A percentile compares a stretch with the other conserved stretches of the same genome.
phyloP scores from a whole-genome alignment of 30 jellyfish, hydroid and myxozoan genomes.

The Turritopsis rubra region DNA sequence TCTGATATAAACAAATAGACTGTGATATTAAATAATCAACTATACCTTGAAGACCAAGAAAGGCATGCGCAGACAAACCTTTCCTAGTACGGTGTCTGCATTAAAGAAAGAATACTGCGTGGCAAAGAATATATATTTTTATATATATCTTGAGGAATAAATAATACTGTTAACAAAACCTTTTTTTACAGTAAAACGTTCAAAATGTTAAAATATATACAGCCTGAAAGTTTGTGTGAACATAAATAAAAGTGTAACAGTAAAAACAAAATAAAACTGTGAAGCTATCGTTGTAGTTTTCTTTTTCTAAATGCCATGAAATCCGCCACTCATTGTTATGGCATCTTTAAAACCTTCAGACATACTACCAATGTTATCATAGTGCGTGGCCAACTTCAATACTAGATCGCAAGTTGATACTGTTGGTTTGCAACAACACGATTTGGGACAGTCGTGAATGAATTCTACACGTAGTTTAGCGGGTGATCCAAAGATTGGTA shows the following conservation, averaged over 20 bases:
- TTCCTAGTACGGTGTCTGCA: too few relatives aligned
- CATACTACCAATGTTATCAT: conserved; percentile 21
- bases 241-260: not conserved
- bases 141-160: not conserved
- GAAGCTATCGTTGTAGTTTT: too few relatives aligned
- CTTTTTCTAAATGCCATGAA: conserved; percentile 5
- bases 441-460: conserved; percentile 17
- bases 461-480: conserved; percentile 12
- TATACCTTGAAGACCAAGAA: too few relatives aligned
- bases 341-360: conserved; percentile 16
- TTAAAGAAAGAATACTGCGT: too few relatives aligned
- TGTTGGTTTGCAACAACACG: conserved; percentile 35
- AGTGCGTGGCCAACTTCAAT: conserved; percentile 20
- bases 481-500: conserved; percentile 36
- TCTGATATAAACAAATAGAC: too few relatives aligned
- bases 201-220: not conserved
- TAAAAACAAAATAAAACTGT: not conserved
- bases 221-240: not conserved
- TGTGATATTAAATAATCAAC: too few relatives aligned
- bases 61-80: too few relatives aligned
- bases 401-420: conserved; percentile 33
- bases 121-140: too few relatives aligned
- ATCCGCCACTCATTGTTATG: conserved; percentile 23
- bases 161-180: not conserved
- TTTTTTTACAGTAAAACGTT: not conserved